Conservation (phyloP, 2,797 vertebrate genomes). For the Coccyzus lansbergi region DNA sequence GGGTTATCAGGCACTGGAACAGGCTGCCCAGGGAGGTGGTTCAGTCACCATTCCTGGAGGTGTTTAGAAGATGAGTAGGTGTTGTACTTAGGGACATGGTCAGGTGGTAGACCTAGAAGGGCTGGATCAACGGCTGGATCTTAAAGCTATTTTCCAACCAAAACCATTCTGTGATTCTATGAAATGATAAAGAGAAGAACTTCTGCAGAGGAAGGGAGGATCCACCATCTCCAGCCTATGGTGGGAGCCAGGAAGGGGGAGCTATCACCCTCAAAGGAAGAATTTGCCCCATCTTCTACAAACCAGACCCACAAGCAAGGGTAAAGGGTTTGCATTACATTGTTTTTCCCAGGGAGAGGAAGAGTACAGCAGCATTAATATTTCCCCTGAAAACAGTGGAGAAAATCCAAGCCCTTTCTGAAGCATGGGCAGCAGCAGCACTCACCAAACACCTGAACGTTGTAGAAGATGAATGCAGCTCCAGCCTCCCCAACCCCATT, state of each 20-base stretch:
- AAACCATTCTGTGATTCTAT: no score
- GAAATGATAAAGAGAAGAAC: neutral
- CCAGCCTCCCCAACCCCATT: slow-evolving; percentile 85
- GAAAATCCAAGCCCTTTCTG: neutral
- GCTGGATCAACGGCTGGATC: no score
- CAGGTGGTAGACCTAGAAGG: no score
- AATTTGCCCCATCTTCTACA: neutral
- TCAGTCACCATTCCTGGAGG: no score
- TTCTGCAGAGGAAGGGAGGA: neutral
- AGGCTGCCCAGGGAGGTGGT: no score
- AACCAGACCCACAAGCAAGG: neutral
- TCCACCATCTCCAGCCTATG: neutral
- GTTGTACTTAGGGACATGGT: no score
- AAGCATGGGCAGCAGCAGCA: neutral
- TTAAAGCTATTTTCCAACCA: no score
- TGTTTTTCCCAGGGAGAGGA: neutral
- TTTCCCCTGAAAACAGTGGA: neutral
- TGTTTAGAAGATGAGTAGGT: no score
- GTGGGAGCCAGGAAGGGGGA: neutral
- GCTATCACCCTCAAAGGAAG: neutral
- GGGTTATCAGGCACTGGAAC: no score
- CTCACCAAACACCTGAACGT: slow-evolving; percentile 96
- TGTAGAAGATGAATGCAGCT: slow-evolving; percentile 86
- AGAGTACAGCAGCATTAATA: neutral
- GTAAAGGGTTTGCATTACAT: neutral